Evolutionary conservation across 1,140 invertebrate genomes (phyloP), one percentile per base, ranked within the genome.

Genomic region (Eumaeus atala): DNA sequence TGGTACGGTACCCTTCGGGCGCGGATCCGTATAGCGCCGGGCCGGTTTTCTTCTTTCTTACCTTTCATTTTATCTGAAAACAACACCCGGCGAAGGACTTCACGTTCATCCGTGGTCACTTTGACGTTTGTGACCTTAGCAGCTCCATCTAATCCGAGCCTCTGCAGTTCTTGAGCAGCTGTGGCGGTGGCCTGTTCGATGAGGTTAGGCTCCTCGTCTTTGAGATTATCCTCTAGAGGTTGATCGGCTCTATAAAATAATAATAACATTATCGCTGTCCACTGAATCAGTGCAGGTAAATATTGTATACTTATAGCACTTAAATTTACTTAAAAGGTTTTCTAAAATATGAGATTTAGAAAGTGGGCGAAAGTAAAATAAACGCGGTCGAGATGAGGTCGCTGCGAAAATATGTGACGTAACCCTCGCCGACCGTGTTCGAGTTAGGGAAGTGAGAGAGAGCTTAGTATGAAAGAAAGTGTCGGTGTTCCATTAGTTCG

Each of bases 91-190:
- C 83, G 63, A 12, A 80, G 77, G 51, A 93, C 80, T 77, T 95
- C 93, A 2, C 93, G 86, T 0, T 91, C 90, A 66, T 95, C 93
- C 34, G 91, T 94, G 0, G 93, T 94, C 14, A 94, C 87, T 72
- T 90, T 89, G 1, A 95, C 91, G 73, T 94, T 94, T 12, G 92
- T 89, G 56, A 94, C 92, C 64, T 92, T 89, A 73, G 93, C 92
- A 44, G 91, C 89, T 16, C 92, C 92, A 84, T 94, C 93, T 33
- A 87, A 63, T 3, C 91, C 70, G 28, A 94, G 76, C 37, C 90
- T 88, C 54, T 91, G 89, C 10, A 93, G 78, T 37, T 91, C 66
- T 59, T 90, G 89, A 0, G 81, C 84, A 48, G 91, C 92, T 9
- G 76, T 74, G 12, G 89, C 73, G 5, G 92, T 89, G 66, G 92